phyloP scores from a whole-genome alignment of 2,888 invertebrate species.

The Rugalucina vietnamica region DNA sequence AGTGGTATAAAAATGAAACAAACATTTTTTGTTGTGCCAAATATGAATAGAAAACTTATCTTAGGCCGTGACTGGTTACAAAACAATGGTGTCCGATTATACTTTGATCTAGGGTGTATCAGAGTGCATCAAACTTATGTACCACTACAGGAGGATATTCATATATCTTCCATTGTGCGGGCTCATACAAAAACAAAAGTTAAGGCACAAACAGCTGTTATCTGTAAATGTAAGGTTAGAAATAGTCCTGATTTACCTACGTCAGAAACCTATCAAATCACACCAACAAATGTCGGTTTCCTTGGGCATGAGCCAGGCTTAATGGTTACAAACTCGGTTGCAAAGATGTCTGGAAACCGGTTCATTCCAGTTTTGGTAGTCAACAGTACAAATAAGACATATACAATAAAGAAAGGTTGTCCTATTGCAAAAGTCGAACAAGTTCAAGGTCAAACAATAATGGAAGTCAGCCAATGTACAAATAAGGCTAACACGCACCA shows the following conservation, averaged over 20 bases:
- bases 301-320: conserved; percentile 10
- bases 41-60: conserved; percentile 41
- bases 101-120: conserved; percentile 35
- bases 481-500: not conserved
- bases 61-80: conserved; percentile 35
- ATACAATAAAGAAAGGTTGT: conserved; percentile 1
- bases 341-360: not conserved
- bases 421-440: not conserved
- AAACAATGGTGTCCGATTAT: conserved; percentile 31
- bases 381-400: conserved; percentile 28
- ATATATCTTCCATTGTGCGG: conserved; percentile 28
- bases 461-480: not conserved
- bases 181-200: not conserved
- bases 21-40: conserved; percentile 20
- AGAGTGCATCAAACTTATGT: conserved; percentile 24
- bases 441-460: not conserved
- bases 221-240: not conserved
- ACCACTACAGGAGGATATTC: conserved; percentile 33
- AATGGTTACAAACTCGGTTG: conserved; percentile 1
- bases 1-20: conserved; percentile 17
- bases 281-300: conserved; percentile 5
- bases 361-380: not conserved
- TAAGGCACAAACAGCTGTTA: conserved; percentile 8
- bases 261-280: not conserved
- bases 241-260: not conserved